Percentiles rank a stretch among this genome's conserved stretches.
Conservation (phyloP, 2,113 vertebrate species). For the Caretta caretta region DNA sequence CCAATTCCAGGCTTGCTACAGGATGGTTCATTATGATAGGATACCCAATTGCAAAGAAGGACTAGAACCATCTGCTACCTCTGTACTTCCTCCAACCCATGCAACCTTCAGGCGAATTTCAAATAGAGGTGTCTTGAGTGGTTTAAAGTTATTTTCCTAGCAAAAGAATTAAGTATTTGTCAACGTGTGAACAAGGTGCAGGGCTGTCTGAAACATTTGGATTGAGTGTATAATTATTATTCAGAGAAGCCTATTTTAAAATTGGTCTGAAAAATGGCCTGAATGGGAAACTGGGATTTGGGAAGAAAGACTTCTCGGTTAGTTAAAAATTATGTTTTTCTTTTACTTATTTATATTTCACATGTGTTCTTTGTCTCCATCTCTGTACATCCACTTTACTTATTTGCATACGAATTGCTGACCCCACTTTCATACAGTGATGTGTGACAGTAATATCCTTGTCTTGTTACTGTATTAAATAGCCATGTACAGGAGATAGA, state of each 20-base stretch:
- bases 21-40: rapidly evolving
- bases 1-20: not conserved
- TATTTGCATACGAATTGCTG: not conserved
- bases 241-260: constrained; percentile 56
- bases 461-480: not conserved
- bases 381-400: not conserved
- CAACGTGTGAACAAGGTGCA: constrained; percentile 12
- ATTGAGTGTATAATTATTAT: constrained; percentile 47
- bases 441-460: not conserved
- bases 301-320: constrained; percentile 9
- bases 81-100: not conserved
- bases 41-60: not conserved
- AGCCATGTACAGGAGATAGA: not conserved
- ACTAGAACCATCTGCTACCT: constrained; percentile 47
- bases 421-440: not conserved
- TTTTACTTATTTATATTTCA: constrained; percentile 4
- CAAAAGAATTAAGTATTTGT: constrained; percentile 53
- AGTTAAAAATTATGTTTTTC: constrained; percentile 44
- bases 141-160: constrained; percentile 39
- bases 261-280: not conserved
- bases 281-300: not conserved
- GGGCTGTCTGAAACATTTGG: constrained; percentile 39
- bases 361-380: not conserved
- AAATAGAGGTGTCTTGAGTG: not conserved
- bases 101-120: not conserved